Evolutionary conservation across 2,888 invertebrate genomes (phyloP).

Genomic region (Metellina segmentata): DNA sequence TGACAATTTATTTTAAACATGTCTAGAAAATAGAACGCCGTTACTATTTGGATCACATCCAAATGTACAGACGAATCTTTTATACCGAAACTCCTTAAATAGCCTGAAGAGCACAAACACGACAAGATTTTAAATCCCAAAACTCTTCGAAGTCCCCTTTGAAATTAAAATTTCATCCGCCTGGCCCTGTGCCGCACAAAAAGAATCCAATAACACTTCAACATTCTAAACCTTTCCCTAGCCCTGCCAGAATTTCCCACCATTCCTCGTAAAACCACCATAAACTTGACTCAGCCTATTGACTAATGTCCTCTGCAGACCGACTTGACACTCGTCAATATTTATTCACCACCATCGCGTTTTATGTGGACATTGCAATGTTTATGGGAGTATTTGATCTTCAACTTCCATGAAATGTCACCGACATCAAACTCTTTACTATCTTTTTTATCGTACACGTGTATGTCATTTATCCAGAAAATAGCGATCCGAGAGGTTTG

Average conservation of each 20-base stretch:
- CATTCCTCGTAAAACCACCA: slow-evolving; percentile 41
- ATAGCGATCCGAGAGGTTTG: slow-evolving; percentile 8
- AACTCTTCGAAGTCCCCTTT: neutral
- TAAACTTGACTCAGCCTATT: slow-evolving; percentile 51
- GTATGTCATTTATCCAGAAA: slow-evolving; percentile 49
- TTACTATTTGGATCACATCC: too few species aligned
- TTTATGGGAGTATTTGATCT: slow-evolving; percentile 65
- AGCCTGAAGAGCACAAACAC: neutral
- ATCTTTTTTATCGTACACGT: slow-evolving; percentile 56
- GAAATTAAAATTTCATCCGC: slow-evolving; percentile 36
- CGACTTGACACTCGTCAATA: slow-evolving; percentile 60
- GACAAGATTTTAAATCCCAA: slow-evolving; percentile 7
- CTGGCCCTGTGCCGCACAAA: neutral
- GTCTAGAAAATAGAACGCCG: too few species aligned
- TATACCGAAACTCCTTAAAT: neutral
- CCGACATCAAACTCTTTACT: slow-evolving; percentile 55
- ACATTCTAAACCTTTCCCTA: slow-evolving; percentile 8
- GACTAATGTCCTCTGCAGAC: slow-evolving; percentile 40
- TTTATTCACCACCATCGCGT: slow-evolving; percentile 55
- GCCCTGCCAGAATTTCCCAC: slow-evolving; percentile 9
- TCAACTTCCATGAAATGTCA: slow-evolving; percentile 60
- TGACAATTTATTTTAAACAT: too few species aligned
- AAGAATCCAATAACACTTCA: slow-evolving; percentile 14
- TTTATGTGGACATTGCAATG: slow-evolving; percentile 64
- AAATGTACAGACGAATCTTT: neutral